Base-by-base conservation (phyloP, 2,113 vertebrate genomes). In the Tinamus guttatus region DNA sequence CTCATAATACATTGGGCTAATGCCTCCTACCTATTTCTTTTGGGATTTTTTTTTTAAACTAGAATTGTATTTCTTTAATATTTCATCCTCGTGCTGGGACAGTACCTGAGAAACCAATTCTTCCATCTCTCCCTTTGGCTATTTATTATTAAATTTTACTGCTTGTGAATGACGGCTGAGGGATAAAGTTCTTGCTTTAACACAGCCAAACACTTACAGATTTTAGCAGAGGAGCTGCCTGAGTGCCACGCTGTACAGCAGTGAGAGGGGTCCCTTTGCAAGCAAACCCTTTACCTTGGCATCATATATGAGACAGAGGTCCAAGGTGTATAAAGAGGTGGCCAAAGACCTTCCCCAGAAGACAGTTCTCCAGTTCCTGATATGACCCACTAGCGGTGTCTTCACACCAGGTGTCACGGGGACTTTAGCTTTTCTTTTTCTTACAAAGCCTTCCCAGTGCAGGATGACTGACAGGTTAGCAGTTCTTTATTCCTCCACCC, bases 11-110 rank as follows among this genome's bases (percentile, higher is more conserved):
- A 4, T 9, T 41, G 76, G 11, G 28, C 16, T 87, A 49, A 87
- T 45, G 21, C 25, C 21, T 71, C 60, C 25, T 24, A 8, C 11
- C 41, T 25, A 11, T 63, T 79, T 65, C 17, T 88, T 84, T 52
- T 49, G 24, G 41, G 25, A 38, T 16, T 25, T 41, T 40, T 27
- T 60, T 79, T 34, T 56, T 14, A 25, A 73, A 36, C 22, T 32
- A 67, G 43, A 87, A 95, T 83, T n/a, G 21, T 40, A 34, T 74
- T 70, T 65, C 87, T 93, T 95, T 71, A 88, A 78, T 94, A 94
- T 93, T 96, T 95, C 56, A 86, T 88, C 60, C 51, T 87, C 0
- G 1, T 71, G 67, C 41, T 2, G 3, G 85, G 73, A 92, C 68
- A 78, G 60, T 71, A 95, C 47, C 62, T n/a, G 32, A 92, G 90